Evolutionary conservation across 2,888 invertebrate genomes (phyloP), one percentile per base, ranked within the genome.

Genomic region (Steinernema scapterisci): DNA sequence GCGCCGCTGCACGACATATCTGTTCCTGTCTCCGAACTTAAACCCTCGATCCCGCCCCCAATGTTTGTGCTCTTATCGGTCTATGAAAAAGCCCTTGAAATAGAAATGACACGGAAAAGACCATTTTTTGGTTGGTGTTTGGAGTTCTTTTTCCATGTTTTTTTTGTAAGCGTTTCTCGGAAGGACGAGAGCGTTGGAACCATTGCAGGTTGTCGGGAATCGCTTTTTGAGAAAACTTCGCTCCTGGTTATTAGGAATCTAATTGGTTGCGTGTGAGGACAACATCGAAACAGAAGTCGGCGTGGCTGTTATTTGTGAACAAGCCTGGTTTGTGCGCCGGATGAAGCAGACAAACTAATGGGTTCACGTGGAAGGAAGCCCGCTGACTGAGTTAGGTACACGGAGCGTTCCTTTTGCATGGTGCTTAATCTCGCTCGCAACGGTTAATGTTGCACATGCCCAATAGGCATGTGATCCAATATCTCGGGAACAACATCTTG

Each of bases 361-460:
- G 38, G 38, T 38, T 38, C 38, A 38, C 38, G 38, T 38, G 9
- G 38, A 38, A 9, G 5, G 5, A 6, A 38, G 38, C 9, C 9
- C 3, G 38, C 38, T 38, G 38, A 9, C 38, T 38, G 38, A 9
- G 9, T 6, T 38, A 38, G n/a, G n/a, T n/a, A n/a, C n/a, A n/a
- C n/a, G n/a, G 38, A 38, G 38, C 25, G 23, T 54, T 38, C 31
- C 63, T 63, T 1, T 31, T 63, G 63, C 63, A 63, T 31, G 16
- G 31, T 31, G 31, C 16, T 63, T 63, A 27, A 54, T 23, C 54
- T 23, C 13, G 25, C 21, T 9, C 23, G 54, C 23, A 11, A 54
- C 54, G 23, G 54, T 54, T 25, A 63, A 63, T 31, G 63, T 27
- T 63, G 63, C 63, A 63, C 5, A 31, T 63, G 63, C 25, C 31